Evolutionary conservation across 1,140 invertebrate species (phyloP), one percentile per base, ranked within the genome.

Genomic region (Musca domestica): DNA sequence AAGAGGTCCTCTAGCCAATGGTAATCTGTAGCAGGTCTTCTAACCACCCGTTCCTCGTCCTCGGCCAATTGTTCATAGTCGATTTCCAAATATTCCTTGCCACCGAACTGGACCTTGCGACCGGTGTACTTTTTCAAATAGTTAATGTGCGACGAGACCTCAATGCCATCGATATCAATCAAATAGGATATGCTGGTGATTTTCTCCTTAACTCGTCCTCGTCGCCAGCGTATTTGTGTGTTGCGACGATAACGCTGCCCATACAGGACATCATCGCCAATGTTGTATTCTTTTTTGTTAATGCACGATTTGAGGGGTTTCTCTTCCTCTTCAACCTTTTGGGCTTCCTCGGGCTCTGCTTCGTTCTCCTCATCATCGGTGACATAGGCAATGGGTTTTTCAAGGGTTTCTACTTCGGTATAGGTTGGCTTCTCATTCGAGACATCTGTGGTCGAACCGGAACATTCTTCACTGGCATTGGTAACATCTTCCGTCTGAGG

Each of bases 111-210:
- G 14, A 81, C 78, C 64, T 77, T 81, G 6, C 78, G 73, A 1
- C 74, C 78, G 1, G 78, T 81, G 34, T 74, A 77, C 58, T 78
- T 81, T 69, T 81, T 81, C n/a, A 81, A 76, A 49, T 81, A 81
- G 66, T 73, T 79, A 17, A 81, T 72, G 15, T 81, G 78, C 49
- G 76, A 75, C 1, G 78, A 66, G 67, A 79, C 74, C 51, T 81
- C 78, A 56, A 77, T 78, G 22, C 76, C 78, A 61, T 81, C 78
- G 25, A 81, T 75, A 25, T 81, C 73, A 10, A 81, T 66, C 67
- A 74, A 74, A 64, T 81, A 81, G 23, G 78, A 81, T 66, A 81
- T 81, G 70, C 78, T 77, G 58, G 78, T 81, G 20, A 81, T 81
- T 34, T 73, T 72, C 61, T 81, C 78, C 23, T 75, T 54, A 1